Base-by-base conservation (phyloP, 2,797 vertebrate genomes). In the Perodicticus potto region DNA sequence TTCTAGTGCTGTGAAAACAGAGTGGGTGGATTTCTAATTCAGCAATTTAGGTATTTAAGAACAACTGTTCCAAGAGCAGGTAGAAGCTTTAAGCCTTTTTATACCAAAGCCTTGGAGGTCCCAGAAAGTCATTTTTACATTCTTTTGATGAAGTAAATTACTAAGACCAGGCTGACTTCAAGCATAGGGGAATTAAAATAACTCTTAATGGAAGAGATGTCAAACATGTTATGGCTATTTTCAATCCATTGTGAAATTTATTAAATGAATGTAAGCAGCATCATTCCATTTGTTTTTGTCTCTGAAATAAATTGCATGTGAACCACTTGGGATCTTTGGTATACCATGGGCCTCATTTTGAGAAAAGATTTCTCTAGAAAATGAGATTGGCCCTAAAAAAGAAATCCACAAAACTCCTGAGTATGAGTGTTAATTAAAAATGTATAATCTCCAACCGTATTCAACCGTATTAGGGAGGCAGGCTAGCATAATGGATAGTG, bases 281-380 rank as follows among this genome's bases (percentile, higher is more conserved):
- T 37, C 14, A 20, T 81, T 91, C 20, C 25, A 12, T 67, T 95
- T 95, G 55, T 43, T 77, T 74, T 92, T 82, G 45, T 93, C 70
- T 94, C n/a, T 81, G 72, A 90, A 93, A 69, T 82, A 82, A 93
- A 82, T 88, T 67, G 20, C 7, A 14, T 67, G 20, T 37, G 45
- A 27, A 45, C n/a, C 8, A 3, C 17, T 88, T 91, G 59, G 27
- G 22, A 86, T 34, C 11, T 84, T 5, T 0, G 29, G 45, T n/a
- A 37, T 4, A 81, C 61, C 22, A 34, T 61, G 49, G 59, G 84
- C 61, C 45, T 63, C 40, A 69, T 92, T 87, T 43, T 67, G 7
- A 92, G 78, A 88, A 88, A 88, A 59, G 5, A 16, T 70, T 84
- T 81, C 43, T 81, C 9, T 81, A 61, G 72, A 85, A 92, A 87